Conservation (phyloP, 1,140 invertebrate species). For the Patella vulgata region DNA sequence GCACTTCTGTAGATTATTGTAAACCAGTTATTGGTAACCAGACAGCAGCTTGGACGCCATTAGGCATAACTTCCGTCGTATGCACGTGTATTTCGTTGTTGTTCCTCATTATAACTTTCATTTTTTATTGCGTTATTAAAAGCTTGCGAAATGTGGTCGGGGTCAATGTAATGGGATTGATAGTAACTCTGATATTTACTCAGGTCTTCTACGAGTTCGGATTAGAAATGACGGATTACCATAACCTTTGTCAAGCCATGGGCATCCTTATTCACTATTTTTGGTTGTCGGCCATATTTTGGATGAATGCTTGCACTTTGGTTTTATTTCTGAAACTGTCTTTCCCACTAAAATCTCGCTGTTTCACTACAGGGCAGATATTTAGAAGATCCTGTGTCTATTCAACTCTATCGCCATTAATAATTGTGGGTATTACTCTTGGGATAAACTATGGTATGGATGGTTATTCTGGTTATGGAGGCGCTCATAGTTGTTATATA, state of each 20-base stretch:
- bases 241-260: not conserved
- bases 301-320: slow-evolving; percentile 6
- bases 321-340: slow-evolving; percentile 9
- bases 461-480: slow-evolving; percentile 4
- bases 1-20: too few relatives aligned
- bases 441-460: not conserved
- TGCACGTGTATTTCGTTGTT: slow-evolving; percentile 10
- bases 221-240: slow-evolving; percentile 5
- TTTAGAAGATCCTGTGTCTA: not conserved
- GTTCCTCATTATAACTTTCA: not conserved
- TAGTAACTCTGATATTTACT: not conserved
- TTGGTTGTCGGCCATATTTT: slow-evolving; percentile 9
- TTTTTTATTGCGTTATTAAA: not conserved
- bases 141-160: slow-evolving; percentile 2
- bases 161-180: slow-evolving; percentile 5
- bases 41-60: slow-evolving; percentile 1
- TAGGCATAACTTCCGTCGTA: slow-evolving; percentile 3
- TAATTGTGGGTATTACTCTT: slow-evolving; percentile 3
- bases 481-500: slow-evolving; percentile 1
- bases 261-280: slow-evolving; percentile 8
- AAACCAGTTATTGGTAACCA: too few relatives aligned
- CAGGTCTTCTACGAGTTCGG: slow-evolving; percentile 10
- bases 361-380: not conserved
- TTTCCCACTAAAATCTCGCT: slow-evolving; percentile 5
- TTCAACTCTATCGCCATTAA: not conserved